Evolutionary conservation across 2,888 invertebrate species (phyloP), one percentile per base, ranked within the genome.

Genomic region (Tribolium freemani): DNA sequence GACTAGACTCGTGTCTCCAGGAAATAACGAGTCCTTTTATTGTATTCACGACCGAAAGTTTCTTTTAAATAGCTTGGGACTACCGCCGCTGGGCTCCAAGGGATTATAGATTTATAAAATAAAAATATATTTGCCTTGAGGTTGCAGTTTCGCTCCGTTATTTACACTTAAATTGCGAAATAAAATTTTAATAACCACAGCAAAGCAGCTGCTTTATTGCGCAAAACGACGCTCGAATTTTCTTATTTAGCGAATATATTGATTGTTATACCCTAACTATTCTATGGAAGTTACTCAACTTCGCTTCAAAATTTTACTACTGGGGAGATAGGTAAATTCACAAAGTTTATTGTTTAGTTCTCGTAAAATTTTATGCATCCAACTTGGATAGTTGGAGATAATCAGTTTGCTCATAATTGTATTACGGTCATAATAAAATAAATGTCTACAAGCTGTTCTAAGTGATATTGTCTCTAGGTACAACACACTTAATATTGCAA

Each of bases 101-200:
- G 54, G 54, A 30, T 54, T 54, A 54, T 54, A 54, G 30, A 30
- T 44, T 45, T 26, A 5, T 31, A 30, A 21, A n/a, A 44, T 57
- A 57, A 44, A 57, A 44, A 57, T 31, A 16, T 16, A 57, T 44
- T 9, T 16, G 11, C 44, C 44, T 38, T 38, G 44, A 6, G 31
- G 56, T 20, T 30, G 31, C 30, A 31, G n/a, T 56, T 10, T 20
- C 20, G 57, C 20, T n/a, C n/a, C 10, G 56, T 30, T 61, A 50
- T 61, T 61, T 64, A 64, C 63, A 51, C 66, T 26, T 45, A 66
- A 54, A 66, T 54, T 66, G 66, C 44, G 21, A 66, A 53, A 54
- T 66, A 54, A 66, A 66, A 54, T 66, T 66, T 66, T 66, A 66
- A 66, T 66, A 63, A 63, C 63, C 46, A 8, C 6, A 45, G n/a